These are phyloP conservation scores for Chlorospingus flavigularis DNA, from an alignment of 2,797 vertebrate species.

Conservation along the genomic window DNA sequence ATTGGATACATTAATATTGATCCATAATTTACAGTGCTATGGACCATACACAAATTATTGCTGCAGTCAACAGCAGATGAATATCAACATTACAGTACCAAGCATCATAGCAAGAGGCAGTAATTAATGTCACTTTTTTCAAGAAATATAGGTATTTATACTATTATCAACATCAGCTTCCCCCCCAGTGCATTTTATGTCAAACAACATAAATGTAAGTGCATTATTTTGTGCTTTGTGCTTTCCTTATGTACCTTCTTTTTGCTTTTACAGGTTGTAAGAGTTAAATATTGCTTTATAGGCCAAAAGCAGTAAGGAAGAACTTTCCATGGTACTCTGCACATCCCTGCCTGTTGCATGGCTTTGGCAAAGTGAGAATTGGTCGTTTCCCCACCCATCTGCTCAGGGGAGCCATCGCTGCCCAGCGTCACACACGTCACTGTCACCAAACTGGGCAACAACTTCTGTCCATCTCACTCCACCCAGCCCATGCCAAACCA, in stretches of 20 bases:
- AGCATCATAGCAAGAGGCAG: slow-evolving; percentile 80
- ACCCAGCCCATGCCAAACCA: neutral
- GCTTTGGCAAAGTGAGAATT: slow-evolving; percentile 74
- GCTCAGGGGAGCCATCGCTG: neutral
- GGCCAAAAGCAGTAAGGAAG: slow-evolving; percentile 75
- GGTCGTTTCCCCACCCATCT: slow-evolving; percentile 2
- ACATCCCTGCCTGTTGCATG: slow-evolving; percentile 11
- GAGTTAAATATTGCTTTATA: slow-evolving; percentile 78
- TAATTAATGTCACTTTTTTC: slow-evolving; percentile 79
- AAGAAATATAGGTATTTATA: slow-evolving; percentile 79
- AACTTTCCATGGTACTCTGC: slow-evolving; percentile 52
- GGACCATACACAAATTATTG: slow-evolving; percentile 80
- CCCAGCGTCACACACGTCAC: neutral
- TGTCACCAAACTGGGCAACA: neutral
- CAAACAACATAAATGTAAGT: slow-evolving; percentile 78
- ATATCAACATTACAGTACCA: slow-evolving; percentile 85
- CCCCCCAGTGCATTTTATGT: slow-evolving; percentile 80
- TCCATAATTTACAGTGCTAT: slow-evolving; percentile 83
- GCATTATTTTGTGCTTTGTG: slow-evolving; percentile 82
- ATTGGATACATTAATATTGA: slow-evolving; percentile 81
- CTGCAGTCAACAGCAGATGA: slow-evolving; percentile 80
- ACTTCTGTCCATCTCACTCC: neutral
- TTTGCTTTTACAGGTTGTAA: slow-evolving; percentile 66
- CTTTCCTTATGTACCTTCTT: slow-evolving; percentile 73
- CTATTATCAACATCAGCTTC: slow-evolving; percentile 75